Conservation (phyloP, 37 sponge, comb jelly and placozoan genomes). For the Crambe crambe region DNA sequence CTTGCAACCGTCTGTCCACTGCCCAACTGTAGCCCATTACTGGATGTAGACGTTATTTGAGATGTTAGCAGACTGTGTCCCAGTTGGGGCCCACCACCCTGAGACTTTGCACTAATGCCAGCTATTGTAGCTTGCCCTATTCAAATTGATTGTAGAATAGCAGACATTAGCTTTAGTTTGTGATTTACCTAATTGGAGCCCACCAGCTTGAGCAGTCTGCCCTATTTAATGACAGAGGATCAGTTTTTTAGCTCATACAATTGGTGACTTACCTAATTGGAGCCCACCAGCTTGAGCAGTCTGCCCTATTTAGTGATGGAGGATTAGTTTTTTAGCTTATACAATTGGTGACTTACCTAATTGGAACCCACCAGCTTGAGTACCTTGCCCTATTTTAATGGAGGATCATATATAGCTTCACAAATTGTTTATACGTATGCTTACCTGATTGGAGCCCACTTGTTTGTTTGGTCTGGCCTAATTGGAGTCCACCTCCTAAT, state of each 20-base stretch:
- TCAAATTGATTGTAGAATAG: no score
- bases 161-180: no score
- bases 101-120: no score
- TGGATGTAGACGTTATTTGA: no score
- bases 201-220: constrained; percentile 8
- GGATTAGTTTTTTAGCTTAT: no score
- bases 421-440: no score
- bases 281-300: constrained; percentile 7
- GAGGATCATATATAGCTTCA: no score
- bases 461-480: neutral
- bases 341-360: constrained; percentile 11
- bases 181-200: constrained; percentile 14
- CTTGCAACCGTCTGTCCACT: no score
- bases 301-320: constrained; percentile 26
- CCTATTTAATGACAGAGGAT: constrained; percentile 32
- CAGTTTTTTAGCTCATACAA: no score
- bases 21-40: no score
- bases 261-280: constrained; percentile 11
- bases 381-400: neutral
- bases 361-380: neutral
- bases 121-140: neutral
- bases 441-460: no score
- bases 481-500: constrained; percentile 12
- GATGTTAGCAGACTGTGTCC: neutral
- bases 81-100: neutral